Evolutionary conservation across 2,888 invertebrate genomes (phyloP).

Genomic region (Eudemis profundana): DNA sequence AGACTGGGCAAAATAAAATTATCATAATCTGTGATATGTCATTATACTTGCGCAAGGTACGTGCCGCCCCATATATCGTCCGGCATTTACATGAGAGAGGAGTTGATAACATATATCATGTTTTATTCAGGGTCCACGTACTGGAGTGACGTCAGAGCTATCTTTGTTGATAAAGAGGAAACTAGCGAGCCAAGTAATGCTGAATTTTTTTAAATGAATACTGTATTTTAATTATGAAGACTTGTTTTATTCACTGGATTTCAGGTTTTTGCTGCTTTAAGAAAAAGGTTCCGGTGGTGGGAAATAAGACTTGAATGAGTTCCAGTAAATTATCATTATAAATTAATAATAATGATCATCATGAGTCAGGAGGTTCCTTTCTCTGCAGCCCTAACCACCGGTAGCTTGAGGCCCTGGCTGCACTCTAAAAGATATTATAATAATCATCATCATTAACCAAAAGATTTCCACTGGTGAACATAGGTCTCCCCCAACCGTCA

Average conservation of each 20-base stretch:
- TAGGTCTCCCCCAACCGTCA: no score
- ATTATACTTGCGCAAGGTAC: slow-evolving; percentile 39
- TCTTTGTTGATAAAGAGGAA: slow-evolving; percentile 13
- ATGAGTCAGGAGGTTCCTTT: no score
- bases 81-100: slow-evolving; percentile 41
- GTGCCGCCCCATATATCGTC: slow-evolving; percentile 37
- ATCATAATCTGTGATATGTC: slow-evolving; percentile 40
- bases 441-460: no score
- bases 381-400: no score
- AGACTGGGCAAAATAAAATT: slow-evolving; percentile 31
- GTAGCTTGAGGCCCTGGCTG: no score
- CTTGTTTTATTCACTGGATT: neutral
- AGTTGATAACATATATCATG: slow-evolving; percentile 40
- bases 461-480: no score
- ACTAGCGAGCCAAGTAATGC: neutral
- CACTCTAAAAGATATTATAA: no score
- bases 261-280: no score
- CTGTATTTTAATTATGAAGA: neutral
- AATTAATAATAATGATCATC: no score
- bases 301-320: no score
- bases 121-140: slow-evolving; percentile 40
- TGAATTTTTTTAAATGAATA: neutral
- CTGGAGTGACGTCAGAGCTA: slow-evolving; percentile 14
- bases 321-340: no score
- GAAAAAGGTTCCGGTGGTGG: no score